A percentile compares a stretch with the other conserved stretches of the same genome.
phyloP scores from a whole-genome alignment of 2,797 vertebrate species.

The Crypturellus tataupa region DNA sequence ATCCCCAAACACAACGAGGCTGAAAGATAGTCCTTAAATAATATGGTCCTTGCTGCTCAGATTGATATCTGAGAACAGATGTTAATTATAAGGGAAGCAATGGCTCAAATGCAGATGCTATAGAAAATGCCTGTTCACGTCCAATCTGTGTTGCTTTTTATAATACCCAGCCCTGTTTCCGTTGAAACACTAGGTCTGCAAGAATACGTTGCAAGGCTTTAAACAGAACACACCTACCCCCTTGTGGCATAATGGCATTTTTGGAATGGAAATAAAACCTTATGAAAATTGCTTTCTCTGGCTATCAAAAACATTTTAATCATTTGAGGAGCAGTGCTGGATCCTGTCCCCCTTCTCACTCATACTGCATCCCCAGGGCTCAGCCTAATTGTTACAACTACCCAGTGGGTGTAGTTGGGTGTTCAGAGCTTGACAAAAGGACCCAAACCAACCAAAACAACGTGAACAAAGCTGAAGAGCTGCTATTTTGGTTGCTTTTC shows the following conservation, averaged over 20 bases:
- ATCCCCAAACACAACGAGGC: constrained; percentile 48
- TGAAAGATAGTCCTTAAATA: constrained; percentile 64
- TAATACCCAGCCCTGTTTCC: constrained; percentile 6
- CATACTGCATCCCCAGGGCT: neutral
- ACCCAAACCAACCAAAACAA: neutral
- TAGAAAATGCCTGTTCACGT: constrained; percentile 61
- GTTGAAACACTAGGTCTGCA: constrained; percentile 13
- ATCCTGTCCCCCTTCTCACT: neutral
- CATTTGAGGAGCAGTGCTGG: neutral
- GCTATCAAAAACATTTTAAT: constrained; percentile 32
- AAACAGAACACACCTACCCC: constrained; percentile 81
- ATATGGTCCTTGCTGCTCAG: constrained; percentile 47
- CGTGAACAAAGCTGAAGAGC: neutral
- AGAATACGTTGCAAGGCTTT: constrained; percentile 31
- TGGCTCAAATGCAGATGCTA: constrained; percentile 66
- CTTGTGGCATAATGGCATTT: constrained; percentile 79
- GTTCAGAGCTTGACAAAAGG: neutral
- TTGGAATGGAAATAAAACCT: constrained; percentile 56
- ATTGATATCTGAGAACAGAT: constrained; percentile 75
- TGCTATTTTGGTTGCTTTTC: neutral
- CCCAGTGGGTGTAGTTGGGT: neutral
- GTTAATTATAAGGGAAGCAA: constrained; percentile 75
- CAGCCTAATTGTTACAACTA: neutral
- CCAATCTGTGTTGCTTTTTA: constrained; percentile 45
- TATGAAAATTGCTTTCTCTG: constrained; percentile 14